phyloP scores from a whole-genome alignment of 2,888 invertebrate species.

The Conus canariensis region DNA sequence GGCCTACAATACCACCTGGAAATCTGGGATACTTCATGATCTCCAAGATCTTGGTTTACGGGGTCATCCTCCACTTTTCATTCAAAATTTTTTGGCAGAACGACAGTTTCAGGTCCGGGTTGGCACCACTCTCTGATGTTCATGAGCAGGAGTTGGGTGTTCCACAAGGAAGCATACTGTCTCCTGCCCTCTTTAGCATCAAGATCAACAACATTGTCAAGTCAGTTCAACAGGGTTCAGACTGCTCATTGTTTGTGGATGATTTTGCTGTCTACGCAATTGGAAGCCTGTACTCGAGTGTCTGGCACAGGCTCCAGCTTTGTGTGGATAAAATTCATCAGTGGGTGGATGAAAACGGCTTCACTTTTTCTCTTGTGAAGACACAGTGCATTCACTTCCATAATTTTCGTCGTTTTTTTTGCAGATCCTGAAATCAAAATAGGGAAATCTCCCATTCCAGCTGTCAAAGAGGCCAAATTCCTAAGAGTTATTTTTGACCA shows the following conservation, averaged over 20 bases:
- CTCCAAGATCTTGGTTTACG: neutral
- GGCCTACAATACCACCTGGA: neutral
- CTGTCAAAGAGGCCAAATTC: neutral
- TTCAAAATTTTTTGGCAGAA: neutral
- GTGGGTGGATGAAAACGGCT: neutral
- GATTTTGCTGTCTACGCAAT: neutral
- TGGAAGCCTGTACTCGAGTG: neutral
- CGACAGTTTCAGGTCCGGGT: neutral
- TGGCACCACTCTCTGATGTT: neutral
- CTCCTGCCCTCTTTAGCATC: neutral
- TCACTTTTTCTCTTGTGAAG: neutral
- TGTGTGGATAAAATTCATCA: neutral
- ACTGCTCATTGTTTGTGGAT: neutral
- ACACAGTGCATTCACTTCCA: neutral
- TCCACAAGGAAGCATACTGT: neutral
- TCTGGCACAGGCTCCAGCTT: neutral
- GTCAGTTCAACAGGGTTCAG: neutral
- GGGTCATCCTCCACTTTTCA: neutral
- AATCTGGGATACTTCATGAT: neutral
- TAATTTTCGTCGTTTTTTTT: neutral
- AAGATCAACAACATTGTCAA: neutral
- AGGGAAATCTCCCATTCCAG: neutral
- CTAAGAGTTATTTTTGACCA: too few species aligned
- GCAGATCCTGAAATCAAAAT: neutral
- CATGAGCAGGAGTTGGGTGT: too few species aligned